phyloP scores from a whole-genome alignment of 2,113 vertebrate species.

The Otus sunia region DNA sequence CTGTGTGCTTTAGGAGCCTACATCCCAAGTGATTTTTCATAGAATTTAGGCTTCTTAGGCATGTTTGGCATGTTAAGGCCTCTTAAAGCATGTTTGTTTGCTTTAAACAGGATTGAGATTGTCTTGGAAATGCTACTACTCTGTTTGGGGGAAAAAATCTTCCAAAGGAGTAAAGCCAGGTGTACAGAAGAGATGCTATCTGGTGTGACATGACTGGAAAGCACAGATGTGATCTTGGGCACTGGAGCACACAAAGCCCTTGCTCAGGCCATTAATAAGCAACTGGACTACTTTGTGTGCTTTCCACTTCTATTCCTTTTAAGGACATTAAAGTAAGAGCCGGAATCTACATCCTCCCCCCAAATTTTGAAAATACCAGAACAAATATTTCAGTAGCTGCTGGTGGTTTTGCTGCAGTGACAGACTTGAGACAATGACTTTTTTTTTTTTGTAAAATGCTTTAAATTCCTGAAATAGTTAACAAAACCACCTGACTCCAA shows the following conservation, averaged over 20 bases:
- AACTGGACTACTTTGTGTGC: neutral
- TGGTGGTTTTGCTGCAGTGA: neutral
- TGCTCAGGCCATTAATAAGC: neutral
- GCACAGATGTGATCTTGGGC: neutral
- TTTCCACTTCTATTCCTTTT: neutral
- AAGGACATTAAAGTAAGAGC: neutral
- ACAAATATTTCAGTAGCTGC: neutral
- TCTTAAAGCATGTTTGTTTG: neutral
- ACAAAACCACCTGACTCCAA: neutral
- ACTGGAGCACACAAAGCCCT: neutral
- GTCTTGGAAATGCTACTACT: neutral
- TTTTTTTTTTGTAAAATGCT: neutral
- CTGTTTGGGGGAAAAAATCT: neutral
- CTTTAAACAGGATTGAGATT: neutral
- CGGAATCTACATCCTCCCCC: neutral
- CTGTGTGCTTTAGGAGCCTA: neutral
- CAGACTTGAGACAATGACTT: neutral
- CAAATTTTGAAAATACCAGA: neutral
- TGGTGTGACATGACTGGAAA: rapidly evolving
- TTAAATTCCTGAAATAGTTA: neutral
- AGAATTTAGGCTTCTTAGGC: neutral
- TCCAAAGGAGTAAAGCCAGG: neutral
- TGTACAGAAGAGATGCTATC: neutral
- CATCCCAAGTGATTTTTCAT: neutral
- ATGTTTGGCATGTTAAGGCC: neutral